Conservation (phyloP, 2,113 vertebrate genomes). For the Capreolus pygargus region DNA sequence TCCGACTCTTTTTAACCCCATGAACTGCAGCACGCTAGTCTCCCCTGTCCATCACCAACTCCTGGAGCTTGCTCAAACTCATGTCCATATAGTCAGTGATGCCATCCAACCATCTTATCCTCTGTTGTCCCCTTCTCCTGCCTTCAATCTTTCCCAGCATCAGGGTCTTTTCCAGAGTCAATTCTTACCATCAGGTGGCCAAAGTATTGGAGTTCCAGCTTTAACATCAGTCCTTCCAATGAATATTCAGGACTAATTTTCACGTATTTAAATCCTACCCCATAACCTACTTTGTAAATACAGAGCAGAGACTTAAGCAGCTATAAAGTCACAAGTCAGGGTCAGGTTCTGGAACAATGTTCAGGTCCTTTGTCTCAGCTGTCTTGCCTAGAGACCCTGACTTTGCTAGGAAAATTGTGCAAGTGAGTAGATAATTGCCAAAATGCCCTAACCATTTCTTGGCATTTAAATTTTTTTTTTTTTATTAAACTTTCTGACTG, state of each 20-base stretch:
- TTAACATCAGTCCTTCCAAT: background rate
- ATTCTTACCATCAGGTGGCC: background rate
- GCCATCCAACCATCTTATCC: background rate
- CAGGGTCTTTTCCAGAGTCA: background rate
- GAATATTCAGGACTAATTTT: background rate
- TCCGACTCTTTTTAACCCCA: background rate
- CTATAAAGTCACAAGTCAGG: background rate
- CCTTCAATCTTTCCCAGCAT: background rate
- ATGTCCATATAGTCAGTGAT: background rate
- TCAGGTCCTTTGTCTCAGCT: background rate
- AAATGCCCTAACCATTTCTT: background rate
- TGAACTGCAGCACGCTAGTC: background rate
- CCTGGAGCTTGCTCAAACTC: background rate
- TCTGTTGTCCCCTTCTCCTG: background rate
- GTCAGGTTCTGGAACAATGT: background rate
- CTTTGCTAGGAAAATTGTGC: background rate
- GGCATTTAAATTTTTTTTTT: background rate
- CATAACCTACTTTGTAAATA: background rate
- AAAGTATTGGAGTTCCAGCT: background rate
- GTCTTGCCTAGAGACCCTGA: background rate
- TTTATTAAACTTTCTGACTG: conserved; percentile 19
- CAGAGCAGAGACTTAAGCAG: background rate
- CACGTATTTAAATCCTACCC: background rate
- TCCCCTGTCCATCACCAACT: background rate
- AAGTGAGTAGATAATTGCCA: background rate